phyloP scores from a whole-genome alignment of 2,888 invertebrate genomes.

The Trachelus stipa region DNA sequence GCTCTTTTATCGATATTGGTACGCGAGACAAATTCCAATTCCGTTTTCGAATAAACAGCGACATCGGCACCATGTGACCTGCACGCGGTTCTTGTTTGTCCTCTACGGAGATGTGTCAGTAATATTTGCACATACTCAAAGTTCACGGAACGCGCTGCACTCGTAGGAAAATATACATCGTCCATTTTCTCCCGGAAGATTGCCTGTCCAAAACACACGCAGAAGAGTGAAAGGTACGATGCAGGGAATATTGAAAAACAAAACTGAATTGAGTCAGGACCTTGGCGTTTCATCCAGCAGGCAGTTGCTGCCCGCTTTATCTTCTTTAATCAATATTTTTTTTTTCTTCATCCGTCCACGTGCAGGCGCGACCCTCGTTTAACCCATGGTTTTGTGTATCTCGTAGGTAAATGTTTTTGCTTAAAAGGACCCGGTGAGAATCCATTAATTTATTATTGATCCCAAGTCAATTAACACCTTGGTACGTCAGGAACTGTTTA shows the following conservation, averaged over 20 bases:
- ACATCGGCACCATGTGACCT: neutral
- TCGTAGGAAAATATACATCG: slow-evolving; percentile 24
- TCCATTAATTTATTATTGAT: slow-evolving; percentile 36
- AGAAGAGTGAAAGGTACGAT: neutral
- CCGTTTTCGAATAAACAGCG: neutral
- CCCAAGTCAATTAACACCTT: slow-evolving; percentile 43
- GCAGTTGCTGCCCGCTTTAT: neutral
- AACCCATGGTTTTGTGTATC: neutral
- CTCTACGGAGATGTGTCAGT: neutral
- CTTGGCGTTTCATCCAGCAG: neutral
- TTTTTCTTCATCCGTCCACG: neutral
- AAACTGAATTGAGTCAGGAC: neutral
- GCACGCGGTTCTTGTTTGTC: neutral
- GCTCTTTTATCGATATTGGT: neutral
- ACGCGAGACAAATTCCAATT: neutral
- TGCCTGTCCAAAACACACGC: slow-evolving; percentile 39
- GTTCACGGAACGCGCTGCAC: neutral
- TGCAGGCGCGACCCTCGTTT: neutral
- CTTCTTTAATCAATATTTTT: neutral
- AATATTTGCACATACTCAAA: neutral
- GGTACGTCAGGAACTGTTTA: slow-evolving; percentile 44
- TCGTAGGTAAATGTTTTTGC: neutral
- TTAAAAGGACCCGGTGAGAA: slow-evolving; percentile 1
- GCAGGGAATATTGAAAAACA: neutral
- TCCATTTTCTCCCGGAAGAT: slow-evolving; percentile 41